Base-by-base conservation (phyloP, 2,888 invertebrate genomes). In the Emmelina monodactyla region DNA sequence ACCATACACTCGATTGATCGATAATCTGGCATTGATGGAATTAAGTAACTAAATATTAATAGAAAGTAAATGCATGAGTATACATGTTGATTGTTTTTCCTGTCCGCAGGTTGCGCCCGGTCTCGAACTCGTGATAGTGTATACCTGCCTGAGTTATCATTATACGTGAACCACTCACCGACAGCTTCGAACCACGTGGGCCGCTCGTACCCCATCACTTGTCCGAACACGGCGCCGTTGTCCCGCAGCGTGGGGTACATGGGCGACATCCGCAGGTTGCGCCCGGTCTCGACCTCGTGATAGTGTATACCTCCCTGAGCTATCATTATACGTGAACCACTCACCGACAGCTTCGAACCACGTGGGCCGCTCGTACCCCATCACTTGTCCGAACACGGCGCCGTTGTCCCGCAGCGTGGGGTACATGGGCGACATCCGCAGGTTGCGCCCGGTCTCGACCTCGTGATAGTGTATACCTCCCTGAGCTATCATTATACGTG, bases 161-260 rank as follows among this genome's bases (percentile, higher is more conserved):
- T n/a, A n/a, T n/a, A n/a, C n/a, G n/a, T n/a, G n/a, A n/a, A n/a
- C n/a, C n/a, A 43, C 62, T 56, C 34, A 76, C 76, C 72, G 6
- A 60, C 44, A 32, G 56, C 69, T 50, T 92, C 89, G 59, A 97
- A 98, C 87, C 92, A 97, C 22, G 91, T 86, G 0, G 97, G 96
- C 42, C 97, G 81, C 65, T 98, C 98, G 62, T 97, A 98, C 0
- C 97, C 97, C 95, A 97, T 97, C 16, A 94, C 92, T 65, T 97
- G 97, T 0, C 95, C 94, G 62, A 98, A 98, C 4, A 95, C 91
- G 0, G 95, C 98, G 0, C 97, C 97, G 7, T 90, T 91, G 58
- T 92, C 92, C 44, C 91, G 85, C 11, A 97, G 73, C 39, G 93
- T 90, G 0, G 96, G 93, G 76, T 95, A 97, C 43, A 98, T 92